These are phyloP conservation scores for Colaptes auratus DNA, from an alignment of 2,113 vertebrate species.

Conservation along the genomic window DNA sequence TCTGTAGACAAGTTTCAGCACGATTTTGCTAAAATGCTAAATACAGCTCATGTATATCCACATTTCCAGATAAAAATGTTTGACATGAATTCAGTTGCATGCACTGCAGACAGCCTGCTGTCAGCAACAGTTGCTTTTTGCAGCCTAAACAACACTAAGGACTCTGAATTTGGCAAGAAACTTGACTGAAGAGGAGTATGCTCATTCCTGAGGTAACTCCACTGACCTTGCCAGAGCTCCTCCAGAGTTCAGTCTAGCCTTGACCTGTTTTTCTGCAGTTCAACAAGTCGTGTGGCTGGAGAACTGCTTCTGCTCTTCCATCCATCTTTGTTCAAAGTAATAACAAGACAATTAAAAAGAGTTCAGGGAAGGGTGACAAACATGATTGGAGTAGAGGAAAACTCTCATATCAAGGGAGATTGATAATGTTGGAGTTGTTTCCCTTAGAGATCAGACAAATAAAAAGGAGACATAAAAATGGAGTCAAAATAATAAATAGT, in stretches of 20 bases:
- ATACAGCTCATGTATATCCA: background rate
- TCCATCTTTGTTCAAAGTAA: slow-evolving; percentile 32
- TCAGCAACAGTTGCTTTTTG: background rate
- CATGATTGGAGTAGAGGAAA: background rate
- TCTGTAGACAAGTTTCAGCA: background rate
- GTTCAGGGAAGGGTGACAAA: slow-evolving; percentile 17
- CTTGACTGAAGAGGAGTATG: background rate
- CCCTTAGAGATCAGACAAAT: slow-evolving; percentile 14
- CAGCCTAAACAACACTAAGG: background rate
- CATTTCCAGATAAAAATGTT: background rate
- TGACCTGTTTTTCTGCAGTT: slow-evolving; percentile 27
- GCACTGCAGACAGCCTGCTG: background rate
- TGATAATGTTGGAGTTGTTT: background rate
- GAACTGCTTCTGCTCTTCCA: slow-evolving; percentile 1
- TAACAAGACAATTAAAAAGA: slow-evolving; percentile 12
- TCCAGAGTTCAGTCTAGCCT: slow-evolving; percentile 13
- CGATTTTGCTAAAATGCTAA: background rate
- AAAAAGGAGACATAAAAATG: background rate
- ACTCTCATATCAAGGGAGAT: background rate
- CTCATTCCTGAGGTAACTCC: background rate
- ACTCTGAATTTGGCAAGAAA: background rate
- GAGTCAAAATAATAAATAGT: slow-evolving; percentile 4
- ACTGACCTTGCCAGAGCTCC: background rate
- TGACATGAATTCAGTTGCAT: background rate
- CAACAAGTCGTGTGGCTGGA: accelerated